Evolutionary conservation across 2,113 vertebrate genomes (phyloP).

Genomic region (Notothenia coriiceps): DNA sequence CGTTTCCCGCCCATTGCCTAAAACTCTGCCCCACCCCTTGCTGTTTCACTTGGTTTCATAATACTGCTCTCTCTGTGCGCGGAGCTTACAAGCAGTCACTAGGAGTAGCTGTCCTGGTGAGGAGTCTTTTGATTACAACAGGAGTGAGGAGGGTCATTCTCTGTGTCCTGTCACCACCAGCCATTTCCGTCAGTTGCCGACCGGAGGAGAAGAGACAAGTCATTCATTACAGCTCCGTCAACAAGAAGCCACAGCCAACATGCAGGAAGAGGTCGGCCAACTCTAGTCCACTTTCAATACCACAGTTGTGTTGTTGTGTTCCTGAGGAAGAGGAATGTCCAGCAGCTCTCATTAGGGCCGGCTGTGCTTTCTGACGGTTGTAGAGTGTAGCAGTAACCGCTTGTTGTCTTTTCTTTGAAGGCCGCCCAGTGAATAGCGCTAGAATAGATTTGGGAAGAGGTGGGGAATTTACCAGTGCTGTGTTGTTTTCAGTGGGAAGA

Average conservation of each 20-base stretch:
- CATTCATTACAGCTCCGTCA: conserved; percentile 64
- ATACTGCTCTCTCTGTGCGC: conserved; percentile 39
- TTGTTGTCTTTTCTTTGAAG: conserved; percentile 42
- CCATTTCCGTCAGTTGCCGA: conserved; percentile 35
- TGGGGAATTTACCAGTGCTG: conserved; percentile 8
- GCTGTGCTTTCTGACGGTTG: conserved; percentile 26
- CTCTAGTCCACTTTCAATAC: conserved; percentile 48
- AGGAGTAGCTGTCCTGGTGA: conserved; percentile 42
- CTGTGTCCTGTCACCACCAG: conserved; percentile 34
- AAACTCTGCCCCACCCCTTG: conserved; percentile 67
- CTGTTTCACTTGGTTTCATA: conserved; percentile 66
- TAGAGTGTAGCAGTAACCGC: conserved; percentile 27
- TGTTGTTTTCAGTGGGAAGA: conserved; percentile 13
- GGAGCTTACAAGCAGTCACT: conserved; percentile 40
- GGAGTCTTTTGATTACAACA: conserved; percentile 26
- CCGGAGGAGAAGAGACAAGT: conserved; percentile 58
- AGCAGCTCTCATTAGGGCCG: conserved; percentile 58
- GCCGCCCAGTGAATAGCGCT: conserved; percentile 36
- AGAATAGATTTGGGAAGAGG: conserved; percentile 31
- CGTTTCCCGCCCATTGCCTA: conserved; percentile 74
- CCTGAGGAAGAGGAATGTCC: conserved; percentile 46
- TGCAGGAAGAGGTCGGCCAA: conserved; percentile 78
- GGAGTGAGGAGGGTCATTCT: conserved; percentile 28
- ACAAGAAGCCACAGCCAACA: conserved; percentile 59
- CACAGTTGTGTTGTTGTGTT: conserved; percentile 72